Evolutionary conservation across 1,140 invertebrate species (phyloP).

Genomic region (Galleria mellonella): DNA sequence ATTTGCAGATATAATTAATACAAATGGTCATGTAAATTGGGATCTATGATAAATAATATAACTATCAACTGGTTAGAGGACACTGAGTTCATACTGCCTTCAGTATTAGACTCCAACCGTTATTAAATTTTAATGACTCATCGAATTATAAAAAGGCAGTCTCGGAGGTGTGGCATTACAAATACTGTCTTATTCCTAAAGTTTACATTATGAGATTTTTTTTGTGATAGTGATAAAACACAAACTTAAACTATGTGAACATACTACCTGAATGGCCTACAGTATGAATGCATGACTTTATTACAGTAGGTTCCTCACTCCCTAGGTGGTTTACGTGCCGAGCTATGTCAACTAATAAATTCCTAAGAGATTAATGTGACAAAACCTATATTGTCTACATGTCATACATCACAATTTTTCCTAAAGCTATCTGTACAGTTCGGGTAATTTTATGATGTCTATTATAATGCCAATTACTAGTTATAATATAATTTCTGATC

Average conservation of each 20-base stretch:
- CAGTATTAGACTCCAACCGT: constrained; percentile 41
- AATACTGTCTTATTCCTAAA: constrained; percentile 70
- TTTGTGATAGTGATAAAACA: constrained; percentile 71
- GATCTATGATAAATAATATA: constrained; percentile 67
- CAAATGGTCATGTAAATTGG: constrained; percentile 73
- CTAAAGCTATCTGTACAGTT: constrained; percentile 75
- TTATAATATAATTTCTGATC: constrained; percentile 17
- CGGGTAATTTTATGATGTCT: constrained; percentile 49
- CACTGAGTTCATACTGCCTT: constrained; percentile 48
- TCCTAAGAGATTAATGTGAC: constrained; percentile 69
- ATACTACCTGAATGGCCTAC: constrained; percentile 58
- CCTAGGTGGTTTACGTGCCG: constrained; percentile 61
- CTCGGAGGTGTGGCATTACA: constrained; percentile 70
- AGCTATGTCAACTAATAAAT: constrained; percentile 64
- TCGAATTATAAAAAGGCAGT: constrained; percentile 74
- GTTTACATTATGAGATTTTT: constrained; percentile 72
- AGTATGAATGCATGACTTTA: constrained; percentile 52
- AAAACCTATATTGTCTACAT: constrained; percentile 75
- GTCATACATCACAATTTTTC: constrained; percentile 75
- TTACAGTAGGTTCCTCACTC: constrained; percentile 48
- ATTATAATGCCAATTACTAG: constrained; percentile 45
- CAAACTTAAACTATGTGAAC: constrained; percentile 70
- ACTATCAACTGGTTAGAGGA: constrained; percentile 58
- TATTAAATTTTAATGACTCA: constrained; percentile 59
- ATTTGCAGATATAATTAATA: constrained; percentile 76